Evolutionary conservation across 1,140 invertebrate genomes (phyloP).

Genomic region (Propsilocerus akamusi): DNA sequence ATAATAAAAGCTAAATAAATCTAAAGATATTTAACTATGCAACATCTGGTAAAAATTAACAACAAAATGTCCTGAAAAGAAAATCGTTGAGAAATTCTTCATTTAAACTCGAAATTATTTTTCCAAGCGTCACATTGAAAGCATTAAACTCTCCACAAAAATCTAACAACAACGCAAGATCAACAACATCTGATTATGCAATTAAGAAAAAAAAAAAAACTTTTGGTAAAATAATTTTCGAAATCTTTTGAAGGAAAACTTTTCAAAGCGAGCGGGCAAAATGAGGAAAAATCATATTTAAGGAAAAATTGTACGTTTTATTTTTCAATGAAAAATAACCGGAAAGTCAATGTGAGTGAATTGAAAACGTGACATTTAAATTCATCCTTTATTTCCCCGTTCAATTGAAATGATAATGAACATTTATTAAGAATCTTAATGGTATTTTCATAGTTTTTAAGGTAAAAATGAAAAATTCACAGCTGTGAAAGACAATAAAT

Average conservation of each 20-base stretch:
- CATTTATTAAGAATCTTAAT: background rate
- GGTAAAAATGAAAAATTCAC: background rate
- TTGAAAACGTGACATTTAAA: background rate
- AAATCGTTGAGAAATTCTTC: too few species aligned
- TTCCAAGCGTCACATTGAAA: slow-evolving; percentile 4
- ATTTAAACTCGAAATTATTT: too few species aligned
- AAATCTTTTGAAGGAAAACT: background rate
- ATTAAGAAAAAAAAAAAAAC: too few species aligned
- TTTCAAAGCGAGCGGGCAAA: background rate
- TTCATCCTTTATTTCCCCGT: background rate
- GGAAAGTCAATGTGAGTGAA: background rate
- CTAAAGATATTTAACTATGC: too few species aligned
- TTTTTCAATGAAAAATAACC: background rate
- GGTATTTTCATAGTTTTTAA: background rate
- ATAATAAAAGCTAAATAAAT: too few species aligned
- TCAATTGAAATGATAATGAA: background rate
- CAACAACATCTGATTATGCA: too few species aligned
- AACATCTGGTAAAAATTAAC: too few species aligned
- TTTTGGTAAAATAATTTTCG: background rate
- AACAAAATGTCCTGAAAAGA: too few species aligned
- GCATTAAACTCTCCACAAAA: background rate
- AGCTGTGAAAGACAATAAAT: slow-evolving; percentile 1
- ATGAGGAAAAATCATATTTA: background rate
- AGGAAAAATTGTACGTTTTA: background rate
- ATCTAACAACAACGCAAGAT: too few species aligned